Percentiles rank a stretch among this genome's conserved stretches.
Conservation (phyloP, 2,797 vertebrate genomes). For the Molossus molossus region DNA sequence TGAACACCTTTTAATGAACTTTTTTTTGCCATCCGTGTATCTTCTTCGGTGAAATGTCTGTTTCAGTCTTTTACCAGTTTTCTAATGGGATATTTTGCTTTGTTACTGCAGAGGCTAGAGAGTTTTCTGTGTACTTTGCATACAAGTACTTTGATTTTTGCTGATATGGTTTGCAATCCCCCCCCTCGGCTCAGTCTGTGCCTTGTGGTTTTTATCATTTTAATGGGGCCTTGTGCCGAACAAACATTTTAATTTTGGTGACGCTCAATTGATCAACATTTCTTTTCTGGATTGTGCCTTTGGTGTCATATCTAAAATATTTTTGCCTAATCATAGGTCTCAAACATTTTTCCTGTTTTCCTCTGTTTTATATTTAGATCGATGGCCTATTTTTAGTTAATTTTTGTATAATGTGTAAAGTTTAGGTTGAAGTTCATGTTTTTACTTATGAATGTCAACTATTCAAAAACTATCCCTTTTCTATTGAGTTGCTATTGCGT, state of each 20-base stretch:
- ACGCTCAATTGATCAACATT: neutral
- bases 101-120: neutral
- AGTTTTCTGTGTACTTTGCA: neutral
- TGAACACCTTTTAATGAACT: neutral
- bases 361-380: neutral
- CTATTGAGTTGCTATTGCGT: neutral
- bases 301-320: neutral
- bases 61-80: slow-evolving; percentile 26
- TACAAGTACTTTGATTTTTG: neutral
- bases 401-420: neutral
- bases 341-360: neutral
- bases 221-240: neutral
- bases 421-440: neutral
- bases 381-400: neutral
- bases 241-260: slow-evolving; percentile 37
- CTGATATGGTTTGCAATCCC: neutral
- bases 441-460: neutral
- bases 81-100: neutral
- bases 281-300: slow-evolving; percentile 25
- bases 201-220: neutral
- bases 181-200: neutral
- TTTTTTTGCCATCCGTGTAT: neutral
- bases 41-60: neutral
- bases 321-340: neutral
- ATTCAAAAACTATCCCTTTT: neutral